A percentile compares a stretch with the other conserved stretches of the same genome.
Evolutionary conservation across 2,113 vertebrate genomes (phyloP).

Genomic region (Oryzias curvinotus): DNA sequence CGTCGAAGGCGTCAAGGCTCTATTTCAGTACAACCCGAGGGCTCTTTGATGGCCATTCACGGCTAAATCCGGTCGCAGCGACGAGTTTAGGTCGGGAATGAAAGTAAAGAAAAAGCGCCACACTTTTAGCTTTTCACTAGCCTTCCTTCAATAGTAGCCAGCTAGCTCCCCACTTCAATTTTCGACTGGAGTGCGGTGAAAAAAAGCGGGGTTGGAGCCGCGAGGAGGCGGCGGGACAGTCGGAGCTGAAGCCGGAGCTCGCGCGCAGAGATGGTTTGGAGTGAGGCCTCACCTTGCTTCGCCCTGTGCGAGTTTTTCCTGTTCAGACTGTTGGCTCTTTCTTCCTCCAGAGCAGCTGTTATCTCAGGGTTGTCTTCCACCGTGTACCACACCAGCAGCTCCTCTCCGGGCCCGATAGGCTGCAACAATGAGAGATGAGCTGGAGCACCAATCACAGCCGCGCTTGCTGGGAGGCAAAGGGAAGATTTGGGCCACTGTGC

Average conservation of each 20-base stretch:
- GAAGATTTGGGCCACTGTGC: slow-evolving; percentile 66
- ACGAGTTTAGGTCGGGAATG: slow-evolving; percentile 35
- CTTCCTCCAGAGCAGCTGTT: slow-evolving; percentile 96
- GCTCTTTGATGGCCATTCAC: background rate
- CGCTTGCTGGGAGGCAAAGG: slow-evolving; percentile 74
- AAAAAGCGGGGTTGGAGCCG: background rate
- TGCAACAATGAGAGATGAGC: slow-evolving; percentile 79
- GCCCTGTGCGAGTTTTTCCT: slow-evolving; percentile 83
- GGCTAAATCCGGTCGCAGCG: background rate
- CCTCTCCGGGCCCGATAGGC: slow-evolving; percentile 92
- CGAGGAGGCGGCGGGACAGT: too few relatives aligned
- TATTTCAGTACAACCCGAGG: accelerated
- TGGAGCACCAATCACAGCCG: slow-evolving; percentile 78
- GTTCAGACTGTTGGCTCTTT: slow-evolving; percentile 84
- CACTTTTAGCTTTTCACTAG: slow-evolving; percentile 57
- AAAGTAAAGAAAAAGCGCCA: slow-evolving; percentile 55
- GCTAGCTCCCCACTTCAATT: slow-evolving; percentile 50
- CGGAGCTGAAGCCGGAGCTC: background rate
- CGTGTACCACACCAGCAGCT: slow-evolving; percentile 95
- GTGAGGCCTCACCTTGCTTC: slow-evolving; percentile 75
- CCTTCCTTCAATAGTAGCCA: slow-evolving; percentile 39
- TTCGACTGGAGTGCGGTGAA: slow-evolving; percentile 36
- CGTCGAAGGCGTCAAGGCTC: background rate
- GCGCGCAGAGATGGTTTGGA: background rate
- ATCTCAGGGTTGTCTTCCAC: slow-evolving; percentile 96